These are phyloP conservation scores for Metallyticus violacea DNA, from an alignment of 2,888 invertebrate genomes.

Conservation along the genomic window DNA sequence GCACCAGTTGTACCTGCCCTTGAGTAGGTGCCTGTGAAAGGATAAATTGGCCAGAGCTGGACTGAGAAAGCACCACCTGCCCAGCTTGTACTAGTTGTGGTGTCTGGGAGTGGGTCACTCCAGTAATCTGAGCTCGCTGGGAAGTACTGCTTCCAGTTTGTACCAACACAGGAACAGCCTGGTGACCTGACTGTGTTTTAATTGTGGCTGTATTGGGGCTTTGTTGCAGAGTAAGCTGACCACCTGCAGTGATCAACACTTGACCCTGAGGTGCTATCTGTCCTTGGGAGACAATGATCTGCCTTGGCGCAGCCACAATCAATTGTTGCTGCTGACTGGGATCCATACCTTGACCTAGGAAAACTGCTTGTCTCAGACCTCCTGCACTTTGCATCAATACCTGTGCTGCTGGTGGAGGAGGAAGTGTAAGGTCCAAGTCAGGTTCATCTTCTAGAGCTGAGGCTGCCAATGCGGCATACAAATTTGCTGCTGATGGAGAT, in stretches of 20 bases:
- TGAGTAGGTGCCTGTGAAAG: constrained; percentile 42
- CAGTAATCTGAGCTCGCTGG: constrained; percentile 14
- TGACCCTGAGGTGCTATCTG: constrained; percentile 40
- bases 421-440: constrained; percentile 49
- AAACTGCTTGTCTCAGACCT: constrained; percentile 19
- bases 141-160: constrained; percentile 17
- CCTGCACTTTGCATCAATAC: constrained; percentile 12
- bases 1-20: constrained; percentile 50
- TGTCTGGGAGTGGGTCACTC: constrained; percentile 5
- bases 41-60: constrained; percentile 35
- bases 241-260: constrained; percentile 41
- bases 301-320: constrained; percentile 49
- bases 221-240: constrained; percentile 40
- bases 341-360: constrained; percentile 11
- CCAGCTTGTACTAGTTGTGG: constrained; percentile 28
- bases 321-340: constrained; percentile 44
- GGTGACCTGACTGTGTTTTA: constrained; percentile 42
- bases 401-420: constrained; percentile 6
- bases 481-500: constrained; percentile 72
- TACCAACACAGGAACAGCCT: constrained; percentile 28
- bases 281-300: constrained; percentile 52
- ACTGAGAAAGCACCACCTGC: constrained; percentile 44
- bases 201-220: constrained; percentile 26
- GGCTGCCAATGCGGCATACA: constrained; percentile 81
- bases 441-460: constrained; percentile 77